Evolutionary conservation across 2,797 vertebrate species (phyloP), one percentile per base, ranked within the genome.

Genomic region (Clarias pachynema): DNA sequence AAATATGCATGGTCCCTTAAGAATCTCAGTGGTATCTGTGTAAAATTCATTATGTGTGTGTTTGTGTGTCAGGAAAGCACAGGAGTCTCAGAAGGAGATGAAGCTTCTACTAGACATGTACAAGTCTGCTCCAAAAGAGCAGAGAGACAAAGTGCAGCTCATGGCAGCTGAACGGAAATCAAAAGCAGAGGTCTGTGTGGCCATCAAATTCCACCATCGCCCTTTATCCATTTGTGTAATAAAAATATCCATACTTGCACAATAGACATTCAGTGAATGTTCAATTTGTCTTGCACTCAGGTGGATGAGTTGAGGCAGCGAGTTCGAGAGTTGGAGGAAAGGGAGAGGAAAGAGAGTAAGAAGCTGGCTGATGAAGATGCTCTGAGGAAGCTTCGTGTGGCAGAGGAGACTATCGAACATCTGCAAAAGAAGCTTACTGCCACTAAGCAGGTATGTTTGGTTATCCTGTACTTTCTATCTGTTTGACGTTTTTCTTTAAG

Each of bases 81-180:
- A 98, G 88, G 97, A 98, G 92, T 98, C 97, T 79, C 97, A 98
- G 93, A 98, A 97, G 90, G 97, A 98, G 93, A 98, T 98, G 97
- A 98, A 98, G 88, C 93, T 98, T 60, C 90, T 98, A 83, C 84
- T 98, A 89, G 97, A 98, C 90, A 98, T 98, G 97, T 98, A 98
- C 87, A 98, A 98, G 89, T 98, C 97, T 0, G 97, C 97, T 0
- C 97, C 97, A 80, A 98, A 98, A 91, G 97, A 98, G 85, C 97
- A 98, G 91, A 92, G 97, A 65, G 97, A 98, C 92, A 98, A 98
- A 92, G 97, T 98, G 87, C 97, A 97, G 92, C 96, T 98, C 5
- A 98, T 98, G 97, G 97, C 97, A 0, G 97, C 97, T 0, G 97
- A 98, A 85, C 96, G 96, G 74, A 98, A 97, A 91, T 96, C 97